Evolutionary conservation across 2,797 vertebrate species (phyloP).

Genomic region (Sebastiscus tertius): DNA sequence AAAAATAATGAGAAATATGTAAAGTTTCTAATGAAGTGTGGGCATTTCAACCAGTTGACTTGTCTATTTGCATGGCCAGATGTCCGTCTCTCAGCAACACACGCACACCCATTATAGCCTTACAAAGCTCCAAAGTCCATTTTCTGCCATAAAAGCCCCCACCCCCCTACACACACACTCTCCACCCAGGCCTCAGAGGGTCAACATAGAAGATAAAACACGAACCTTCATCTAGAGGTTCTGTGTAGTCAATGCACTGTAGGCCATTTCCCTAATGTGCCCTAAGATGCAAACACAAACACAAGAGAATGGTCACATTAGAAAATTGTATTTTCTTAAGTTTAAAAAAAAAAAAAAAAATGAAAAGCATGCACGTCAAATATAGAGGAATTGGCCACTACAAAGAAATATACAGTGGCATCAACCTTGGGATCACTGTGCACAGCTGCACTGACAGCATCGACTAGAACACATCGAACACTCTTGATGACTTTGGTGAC

Average conservation of each 20-base stretch:
- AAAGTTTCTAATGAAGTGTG: background rate
- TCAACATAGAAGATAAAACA: constrained; percentile 8
- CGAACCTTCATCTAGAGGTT: background rate
- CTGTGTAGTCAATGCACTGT: background rate
- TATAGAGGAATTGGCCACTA: background rate
- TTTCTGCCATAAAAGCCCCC: background rate
- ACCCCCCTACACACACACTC: background rate
- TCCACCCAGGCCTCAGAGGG: background rate
- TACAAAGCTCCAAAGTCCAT: background rate
- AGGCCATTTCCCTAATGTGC: background rate
- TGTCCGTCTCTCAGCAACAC: background rate
- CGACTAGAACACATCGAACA: background rate
- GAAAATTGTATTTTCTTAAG: background rate
- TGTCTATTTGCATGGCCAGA: background rate
- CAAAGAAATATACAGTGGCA: background rate
- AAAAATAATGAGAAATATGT: background rate
- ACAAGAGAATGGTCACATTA: background rate
- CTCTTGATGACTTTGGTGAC: background rate
- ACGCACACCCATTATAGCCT: background rate
- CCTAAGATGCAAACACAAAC: background rate
- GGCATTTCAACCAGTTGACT: background rate
- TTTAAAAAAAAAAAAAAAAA: background rate
- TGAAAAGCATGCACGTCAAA: background rate
- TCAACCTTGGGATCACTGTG: background rate
- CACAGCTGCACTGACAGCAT: background rate